Conservation (phyloP, 2,888 invertebrate species). For the Steinernema scapterisci region DNA sequence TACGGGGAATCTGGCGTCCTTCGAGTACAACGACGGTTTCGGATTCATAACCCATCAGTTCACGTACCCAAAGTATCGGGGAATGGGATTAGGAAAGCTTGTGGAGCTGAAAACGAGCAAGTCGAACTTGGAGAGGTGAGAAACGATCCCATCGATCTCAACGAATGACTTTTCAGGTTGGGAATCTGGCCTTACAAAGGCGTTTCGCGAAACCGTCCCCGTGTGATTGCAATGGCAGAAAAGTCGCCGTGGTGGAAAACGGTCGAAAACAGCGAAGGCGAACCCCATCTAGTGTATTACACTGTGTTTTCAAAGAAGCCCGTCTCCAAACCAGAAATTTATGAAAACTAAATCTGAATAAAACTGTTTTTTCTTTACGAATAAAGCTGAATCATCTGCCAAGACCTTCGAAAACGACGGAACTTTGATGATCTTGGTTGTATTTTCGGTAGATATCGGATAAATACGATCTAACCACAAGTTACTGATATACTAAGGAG, state of each 20-base stretch:
- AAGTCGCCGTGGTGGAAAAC: slow-evolving; percentile 31
- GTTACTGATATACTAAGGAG: no score
- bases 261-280: not conserved
- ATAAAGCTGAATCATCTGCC: no score
- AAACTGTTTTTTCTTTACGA: no score
- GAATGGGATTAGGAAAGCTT: slow-evolving; percentile 19
- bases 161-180: not conserved
- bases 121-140: slow-evolving; percentile 31
- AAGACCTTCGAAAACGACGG: no score
- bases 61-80: slow-evolving; percentile 29
- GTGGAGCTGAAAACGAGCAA: slow-evolving; percentile 34
- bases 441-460: no score
- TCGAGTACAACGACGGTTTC: slow-evolving; percentile 37
- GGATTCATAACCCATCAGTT: slow-evolving; percentile 35
- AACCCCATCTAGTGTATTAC: not conserved
- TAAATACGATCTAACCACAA: no score
- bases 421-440: no score
- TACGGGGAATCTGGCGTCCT: slow-evolving; percentile 26
- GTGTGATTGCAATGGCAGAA: slow-evolving; percentile 31
- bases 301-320: slow-evolving; percentile 10
- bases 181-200: slow-evolving; percentile 35
- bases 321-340: not conserved
- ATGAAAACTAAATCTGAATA: no score
- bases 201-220: slow-evolving; percentile 35
- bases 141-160: not conserved